phyloP scores from a whole-genome alignment of 2,113 vertebrate genomes.

The Hemiprocne comata region DNA sequence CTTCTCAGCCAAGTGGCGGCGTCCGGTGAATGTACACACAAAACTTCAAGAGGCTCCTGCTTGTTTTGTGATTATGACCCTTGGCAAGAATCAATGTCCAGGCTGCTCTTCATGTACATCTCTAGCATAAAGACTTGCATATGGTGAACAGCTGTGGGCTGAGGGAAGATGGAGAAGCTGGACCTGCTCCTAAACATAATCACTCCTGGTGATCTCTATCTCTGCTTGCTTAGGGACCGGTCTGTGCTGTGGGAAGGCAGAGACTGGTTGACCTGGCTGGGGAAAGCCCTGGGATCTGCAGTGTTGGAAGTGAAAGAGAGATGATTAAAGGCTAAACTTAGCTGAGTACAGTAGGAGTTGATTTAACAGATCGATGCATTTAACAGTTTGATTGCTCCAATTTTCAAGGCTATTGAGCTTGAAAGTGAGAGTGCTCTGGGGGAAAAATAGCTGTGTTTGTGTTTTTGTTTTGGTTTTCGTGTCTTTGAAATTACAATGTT shows the following conservation, averaged over 20 bases:
- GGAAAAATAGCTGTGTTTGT: conserved; percentile 53
- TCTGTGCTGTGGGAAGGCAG: neutral
- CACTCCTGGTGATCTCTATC: neutral
- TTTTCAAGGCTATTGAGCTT: conserved; percentile 69
- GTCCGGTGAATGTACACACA: accelerated
- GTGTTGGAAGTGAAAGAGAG: neutral
- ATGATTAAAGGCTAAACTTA: conserved; percentile 47
- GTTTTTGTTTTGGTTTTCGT: conserved; percentile 47
- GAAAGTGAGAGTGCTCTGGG: conserved; percentile 34
- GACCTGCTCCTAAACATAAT: neutral
- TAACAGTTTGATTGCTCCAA: conserved; percentile 59
- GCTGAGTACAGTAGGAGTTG: conserved; percentile 43
- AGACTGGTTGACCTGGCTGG: neutral
- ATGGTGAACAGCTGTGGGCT: neutral
- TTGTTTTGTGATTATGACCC: neutral
- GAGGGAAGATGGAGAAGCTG: neutral
- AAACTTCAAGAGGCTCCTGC: neutral
- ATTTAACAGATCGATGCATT: conserved; percentile 59
- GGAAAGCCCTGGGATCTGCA: neutral
- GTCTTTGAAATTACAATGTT: conserved; percentile 33
- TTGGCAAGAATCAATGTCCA: neutral
- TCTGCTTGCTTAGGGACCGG: neutral
- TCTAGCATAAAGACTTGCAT: neutral
- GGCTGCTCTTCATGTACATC: neutral
- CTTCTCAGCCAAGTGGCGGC: neutral